Conservation (phyloP, 1,140 invertebrate species). For the Notospermus geniculatus region DNA sequence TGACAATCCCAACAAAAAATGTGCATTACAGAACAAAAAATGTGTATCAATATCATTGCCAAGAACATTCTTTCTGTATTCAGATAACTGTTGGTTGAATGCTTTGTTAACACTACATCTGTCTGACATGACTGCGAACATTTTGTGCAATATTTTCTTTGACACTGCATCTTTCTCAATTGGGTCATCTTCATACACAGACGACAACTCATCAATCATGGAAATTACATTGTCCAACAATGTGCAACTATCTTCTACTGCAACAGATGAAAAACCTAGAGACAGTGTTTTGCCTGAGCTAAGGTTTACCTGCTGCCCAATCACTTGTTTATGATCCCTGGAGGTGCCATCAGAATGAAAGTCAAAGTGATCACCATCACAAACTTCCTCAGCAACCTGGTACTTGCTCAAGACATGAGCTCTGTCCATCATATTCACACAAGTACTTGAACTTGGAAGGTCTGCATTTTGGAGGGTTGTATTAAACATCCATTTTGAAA, state of each 20-base stretch:
- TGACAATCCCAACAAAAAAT: constrained; percentile 15
- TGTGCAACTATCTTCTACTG: constrained; percentile 12
- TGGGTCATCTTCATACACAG: constrained; percentile 10
- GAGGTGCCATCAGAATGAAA: constrained; percentile 9
- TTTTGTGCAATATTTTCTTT: constrained; percentile 3
- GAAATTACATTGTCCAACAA: constrained; percentile 15
- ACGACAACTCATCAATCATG: constrained; percentile 12
- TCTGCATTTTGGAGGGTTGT: too few relatives aligned
- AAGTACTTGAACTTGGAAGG: too few relatives aligned
- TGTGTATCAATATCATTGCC: constrained; percentile 6
- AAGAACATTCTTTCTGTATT: constrained; percentile 7
- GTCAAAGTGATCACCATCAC: too few relatives aligned
- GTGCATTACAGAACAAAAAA: constrained; percentile 14
- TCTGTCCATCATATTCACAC: too few relatives aligned
- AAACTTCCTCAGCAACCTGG: too few relatives aligned
- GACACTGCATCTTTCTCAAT: constrained; percentile 1
- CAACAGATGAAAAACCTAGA: constrained; percentile 12
- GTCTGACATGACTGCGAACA: constrained; percentile 14
- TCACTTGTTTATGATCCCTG: constrained; percentile 8
- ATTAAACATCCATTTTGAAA: too few relatives aligned
- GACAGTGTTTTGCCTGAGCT: constrained; percentile 10
- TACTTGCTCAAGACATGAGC: too few relatives aligned
- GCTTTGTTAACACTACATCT: constrained; percentile 9
- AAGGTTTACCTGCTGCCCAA: constrained; percentile 14
- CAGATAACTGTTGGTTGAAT: constrained; percentile 10